Conservation (phyloP, 2,113 vertebrate species). For the Hippopotamus amphibius region DNA sequence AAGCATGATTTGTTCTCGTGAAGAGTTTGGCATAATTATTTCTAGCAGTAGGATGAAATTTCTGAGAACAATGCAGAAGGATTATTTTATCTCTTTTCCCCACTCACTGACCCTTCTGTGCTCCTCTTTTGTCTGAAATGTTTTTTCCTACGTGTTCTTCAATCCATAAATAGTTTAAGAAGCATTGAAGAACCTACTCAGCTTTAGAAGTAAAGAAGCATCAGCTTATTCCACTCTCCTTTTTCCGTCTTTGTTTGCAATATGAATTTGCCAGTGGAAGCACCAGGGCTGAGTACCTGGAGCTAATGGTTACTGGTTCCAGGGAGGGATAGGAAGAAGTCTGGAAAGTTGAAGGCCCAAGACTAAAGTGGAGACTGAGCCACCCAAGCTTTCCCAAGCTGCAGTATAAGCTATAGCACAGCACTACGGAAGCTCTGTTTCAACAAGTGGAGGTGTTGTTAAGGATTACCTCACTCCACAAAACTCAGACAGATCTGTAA, state of each 20-base stretch:
- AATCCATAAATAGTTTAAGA: not conserved
- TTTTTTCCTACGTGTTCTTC: not conserved
- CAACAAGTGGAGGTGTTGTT: not conserved
- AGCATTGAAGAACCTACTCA: not conserved
- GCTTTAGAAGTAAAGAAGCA: not conserved
- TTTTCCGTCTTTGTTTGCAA: not conserved
- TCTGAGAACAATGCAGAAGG: not conserved
- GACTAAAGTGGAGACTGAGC: rapidly evolving
- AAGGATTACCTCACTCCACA: not conserved
- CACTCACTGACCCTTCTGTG: not conserved
- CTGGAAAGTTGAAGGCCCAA: not conserved
- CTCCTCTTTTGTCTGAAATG: not conserved
- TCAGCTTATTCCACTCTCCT: not conserved
- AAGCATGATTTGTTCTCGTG: not conserved
- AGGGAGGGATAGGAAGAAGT: not conserved
- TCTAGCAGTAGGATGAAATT: not conserved
- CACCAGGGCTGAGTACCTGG: not conserved
- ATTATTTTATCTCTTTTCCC: not conserved
- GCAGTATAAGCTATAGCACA: rapidly evolving
- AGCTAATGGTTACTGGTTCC: not conserved
- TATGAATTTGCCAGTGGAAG: not conserved
- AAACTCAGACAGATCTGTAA: not conserved
- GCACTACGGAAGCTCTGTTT: not conserved
- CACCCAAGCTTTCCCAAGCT: not conserved
- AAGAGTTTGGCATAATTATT: not conserved